Conservation (phyloP, 2,113 vertebrate species). For the Oncorhynchus clarkii region DNA sequence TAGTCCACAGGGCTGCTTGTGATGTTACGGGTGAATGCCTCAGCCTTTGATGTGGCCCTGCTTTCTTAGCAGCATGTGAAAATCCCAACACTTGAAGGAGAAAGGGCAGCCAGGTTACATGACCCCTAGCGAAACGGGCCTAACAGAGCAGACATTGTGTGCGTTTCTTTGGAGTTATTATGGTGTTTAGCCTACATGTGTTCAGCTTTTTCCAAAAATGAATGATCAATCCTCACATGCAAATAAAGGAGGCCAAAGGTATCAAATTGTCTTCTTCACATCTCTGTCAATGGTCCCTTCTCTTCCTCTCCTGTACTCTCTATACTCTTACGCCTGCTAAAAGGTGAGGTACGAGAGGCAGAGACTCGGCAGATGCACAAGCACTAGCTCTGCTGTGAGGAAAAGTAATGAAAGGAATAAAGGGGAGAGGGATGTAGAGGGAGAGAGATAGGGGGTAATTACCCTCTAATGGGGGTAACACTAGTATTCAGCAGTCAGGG, state of each 20-base stretch:
- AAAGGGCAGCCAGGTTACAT: background rate
- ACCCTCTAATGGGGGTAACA: background rate
- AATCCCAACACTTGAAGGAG: conserved; percentile 10
- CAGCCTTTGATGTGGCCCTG: conserved; percentile 27
- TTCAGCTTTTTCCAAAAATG: no score
- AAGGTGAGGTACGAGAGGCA: no score
- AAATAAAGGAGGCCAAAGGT: background rate
- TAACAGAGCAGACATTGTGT: no score
- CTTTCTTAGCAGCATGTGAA: background rate
- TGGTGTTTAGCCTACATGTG: no score
- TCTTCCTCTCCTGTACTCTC: background rate
- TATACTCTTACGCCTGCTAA: background rate
- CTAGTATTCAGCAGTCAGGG: conserved; percentile 14
- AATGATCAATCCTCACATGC: background rate
- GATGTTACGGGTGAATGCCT: conserved; percentile 15
- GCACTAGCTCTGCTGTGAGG: background rate
- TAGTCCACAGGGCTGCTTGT: conserved; percentile 12
- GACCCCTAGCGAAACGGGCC: no score
- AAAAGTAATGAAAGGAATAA: background rate
- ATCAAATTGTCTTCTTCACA: background rate
- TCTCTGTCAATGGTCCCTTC: background rate
- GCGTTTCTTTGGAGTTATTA: no score
- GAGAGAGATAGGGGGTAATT: conserved; percentile 20
- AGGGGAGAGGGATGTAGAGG: background rate
- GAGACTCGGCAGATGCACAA: background rate